These are phyloP conservation scores for Petrolisthes cinctipes DNA, from an alignment of 2,888 invertebrate species.

Conservation along the genomic window DNA sequence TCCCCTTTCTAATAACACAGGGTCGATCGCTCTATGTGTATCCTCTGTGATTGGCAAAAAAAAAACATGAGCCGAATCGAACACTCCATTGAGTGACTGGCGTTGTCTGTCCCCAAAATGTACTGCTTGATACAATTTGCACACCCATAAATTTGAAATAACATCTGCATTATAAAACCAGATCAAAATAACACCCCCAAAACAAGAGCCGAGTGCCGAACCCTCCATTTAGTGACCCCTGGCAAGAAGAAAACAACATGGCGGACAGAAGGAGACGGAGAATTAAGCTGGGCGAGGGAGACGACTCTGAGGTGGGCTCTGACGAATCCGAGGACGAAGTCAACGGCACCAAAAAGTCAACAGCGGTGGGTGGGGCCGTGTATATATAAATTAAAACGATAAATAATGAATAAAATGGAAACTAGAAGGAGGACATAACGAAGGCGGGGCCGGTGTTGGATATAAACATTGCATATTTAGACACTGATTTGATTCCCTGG, in stretches of 20 bases:
- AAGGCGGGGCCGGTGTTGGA: slow-evolving; percentile 5
- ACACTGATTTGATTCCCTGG: not conserved
- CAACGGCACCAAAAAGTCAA: not conserved
- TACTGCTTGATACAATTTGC: too few species aligned
- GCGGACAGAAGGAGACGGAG: slow-evolving; percentile 43
- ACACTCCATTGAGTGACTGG: too few species aligned
- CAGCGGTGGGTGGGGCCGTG: not conserved
- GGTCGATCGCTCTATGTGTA: too few species aligned
- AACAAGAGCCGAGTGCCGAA: too few species aligned
- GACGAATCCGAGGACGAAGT: slow-evolving; percentile 30
- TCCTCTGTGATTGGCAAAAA: too few species aligned
- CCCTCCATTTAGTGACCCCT: not conserved
- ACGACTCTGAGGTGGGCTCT: slow-evolving; percentile 29
- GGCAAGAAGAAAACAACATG: slow-evolving; percentile 20
- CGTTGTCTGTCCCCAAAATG: too few species aligned
- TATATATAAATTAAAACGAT: not conserved
- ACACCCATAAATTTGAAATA: too few species aligned
- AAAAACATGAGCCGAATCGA: too few species aligned
- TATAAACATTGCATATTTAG: not conserved
- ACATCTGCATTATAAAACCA: too few species aligned
- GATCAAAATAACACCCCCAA: too few species aligned
- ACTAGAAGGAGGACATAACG: not conserved
- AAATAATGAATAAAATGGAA: not conserved
- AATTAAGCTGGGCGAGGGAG: slow-evolving; percentile 12
- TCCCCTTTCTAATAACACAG: too few species aligned